Evolutionary conservation across 2,113 vertebrate species (phyloP), one percentile per base, ranked within the genome.

Genomic region (Hyla sarda): DNA sequence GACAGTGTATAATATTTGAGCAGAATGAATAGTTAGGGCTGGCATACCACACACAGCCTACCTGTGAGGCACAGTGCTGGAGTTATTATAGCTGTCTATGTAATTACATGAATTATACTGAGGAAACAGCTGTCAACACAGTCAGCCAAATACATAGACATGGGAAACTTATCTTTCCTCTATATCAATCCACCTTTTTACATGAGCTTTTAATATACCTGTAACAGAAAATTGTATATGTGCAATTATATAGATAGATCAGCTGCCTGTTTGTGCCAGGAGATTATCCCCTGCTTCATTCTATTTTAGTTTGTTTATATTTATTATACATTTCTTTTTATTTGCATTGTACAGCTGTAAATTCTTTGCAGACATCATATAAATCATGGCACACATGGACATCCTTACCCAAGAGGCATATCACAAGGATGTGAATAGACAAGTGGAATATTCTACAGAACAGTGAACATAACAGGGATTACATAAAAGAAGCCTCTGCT

Each of bases 71-170:
- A 87, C 25, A 81, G 32, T 32, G 47, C 54, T 74, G 52, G 19
- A 28, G 41, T 37, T 79, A 82, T 82, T 82, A 54, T 23, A n/a
- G 65, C 54, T 60, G 45, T 19, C 65, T 23, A 62, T 81, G 67
- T 81, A 81, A 87, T 87, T 87, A 87, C 47, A 73, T 62, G 34
- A 50, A 81, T 81, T 86, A 73, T 86, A 87, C 32, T 12, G 62
- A 82, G 85, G 85, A 87, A 87, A 60, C 85, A 87, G 77, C 65
- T 87, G 85, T 74, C 85, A 81, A 41, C 83, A 37, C 37, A 86
- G 34, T 34, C 75, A 71, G 58, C 23, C 52, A 62, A 30, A 82
- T 58, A 58, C 17, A 72, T 21, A 62, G 30, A 30, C 62, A 50
- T 60, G 41, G 28, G 54, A 17, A 54, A 82, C 81, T 86, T 79